Conservation (phyloP, 30 jellyfish, hydroid and myxozoan species). For the Pelagia noctiluca region DNA sequence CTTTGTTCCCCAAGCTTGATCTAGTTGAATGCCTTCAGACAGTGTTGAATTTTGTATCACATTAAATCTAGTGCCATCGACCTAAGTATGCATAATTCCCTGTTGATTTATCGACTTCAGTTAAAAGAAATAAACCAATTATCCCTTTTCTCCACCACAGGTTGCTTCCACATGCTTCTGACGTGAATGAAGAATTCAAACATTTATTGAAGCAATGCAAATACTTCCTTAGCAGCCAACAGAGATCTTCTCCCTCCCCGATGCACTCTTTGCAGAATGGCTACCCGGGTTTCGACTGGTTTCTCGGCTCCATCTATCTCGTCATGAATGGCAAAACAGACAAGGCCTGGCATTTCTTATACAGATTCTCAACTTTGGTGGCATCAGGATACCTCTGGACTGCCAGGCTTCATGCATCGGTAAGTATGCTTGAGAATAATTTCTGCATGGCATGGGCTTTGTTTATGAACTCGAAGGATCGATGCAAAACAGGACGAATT, state of each 20-base stretch:
- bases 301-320: conserved; percentile 59
- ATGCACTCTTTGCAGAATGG: conserved; percentile 59
- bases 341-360: conserved; percentile 55
- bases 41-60: too few species aligned
- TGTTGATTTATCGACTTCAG: too few species aligned
- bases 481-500: too few species aligned
- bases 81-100: too few species aligned
- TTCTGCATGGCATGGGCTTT: too few species aligned
- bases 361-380: conserved; percentile 40
- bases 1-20: too few species aligned
- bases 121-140: not conserved
- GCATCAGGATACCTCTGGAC: conserved; percentile 83
- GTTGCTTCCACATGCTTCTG: conserved; percentile 65
- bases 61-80: too few species aligned
- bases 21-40: too few species aligned
- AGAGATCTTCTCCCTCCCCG: conserved; percentile 34
- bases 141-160: conserved; percentile 9
- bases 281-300: conserved; percentile 90
- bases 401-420: conserved; percentile 66
- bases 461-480: too few species aligned
- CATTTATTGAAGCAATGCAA: conserved; percentile 48
- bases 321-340: conserved; percentile 66
- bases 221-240: conserved; percentile 55
- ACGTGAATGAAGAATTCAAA: conserved; percentile 53
- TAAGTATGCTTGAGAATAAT: conserved; percentile 40